Base-by-base conservation (phyloP, 2,888 invertebrate species). In the Adineta ricciae region DNA sequence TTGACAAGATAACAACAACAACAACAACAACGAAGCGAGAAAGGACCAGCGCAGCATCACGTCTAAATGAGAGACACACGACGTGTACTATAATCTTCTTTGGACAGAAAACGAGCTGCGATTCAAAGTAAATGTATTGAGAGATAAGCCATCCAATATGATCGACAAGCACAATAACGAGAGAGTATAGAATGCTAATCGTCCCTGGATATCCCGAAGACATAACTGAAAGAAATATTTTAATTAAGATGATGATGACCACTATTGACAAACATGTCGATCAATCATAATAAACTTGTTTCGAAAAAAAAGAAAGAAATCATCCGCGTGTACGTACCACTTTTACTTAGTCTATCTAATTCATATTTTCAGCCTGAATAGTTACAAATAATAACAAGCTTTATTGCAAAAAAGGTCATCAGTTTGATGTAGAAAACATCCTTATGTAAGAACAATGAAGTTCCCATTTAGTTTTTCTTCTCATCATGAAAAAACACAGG, bases 1-100 rank as follows among this genome's bases (percentile, higher is more conserved):
- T 64, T 64, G 64, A 64, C 32, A 64, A 32, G 64, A 64, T 64
- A 27, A 56, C 64, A 64, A 64, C 64, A 64, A 64, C 64, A 64
- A 64, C 64, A 36, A 64, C 64, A 64, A 64, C 64, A 19, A 19
- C 16, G 4, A 64, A 5, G 32, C 0, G 11, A 24, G 14, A 64
- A 36, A 64, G 0, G 32, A 32, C 19, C 3, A 64, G 19, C 24
- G 8, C 64, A 64, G 64, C 64, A 64, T 64, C 64, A 64, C 64
- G 64, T 19, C 64, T 5, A 64, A 64, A 64, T 64, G 64, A 64
- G 64, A 64, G 64, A 64, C 27, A 64, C 3, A 64, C 19, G 27
- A 64, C 19, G 32, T 64, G 64, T 19, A 64, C 64, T 32, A 27
- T 64, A 19, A 0, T 64, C 16, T 19, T 32, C 32, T 64, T 32